Evolutionary conservation across 2,113 vertebrate genomes (phyloP), one percentile per base, ranked within the genome.

Genomic region (Callaeas wilsoni): DNA sequence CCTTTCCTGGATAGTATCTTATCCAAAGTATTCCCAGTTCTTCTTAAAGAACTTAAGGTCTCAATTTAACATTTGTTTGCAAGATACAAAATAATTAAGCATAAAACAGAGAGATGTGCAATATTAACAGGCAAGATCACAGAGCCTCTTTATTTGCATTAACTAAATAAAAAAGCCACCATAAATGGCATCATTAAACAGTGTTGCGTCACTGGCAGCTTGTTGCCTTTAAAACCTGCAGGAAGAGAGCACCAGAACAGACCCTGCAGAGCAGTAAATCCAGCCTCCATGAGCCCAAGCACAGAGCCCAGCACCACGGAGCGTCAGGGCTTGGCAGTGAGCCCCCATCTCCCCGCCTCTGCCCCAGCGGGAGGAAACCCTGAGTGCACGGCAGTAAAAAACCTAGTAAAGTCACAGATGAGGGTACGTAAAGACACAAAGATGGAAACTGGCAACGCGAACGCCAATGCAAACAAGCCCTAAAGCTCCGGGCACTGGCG

Each of bases 311-410:
- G 63, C 4, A 2, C 3, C 39, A 2, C 3, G 1, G 55, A 46
- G 50, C 0, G 0, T 0, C 44, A 1, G 20, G 42, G 6, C 25
- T 25, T 1, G 33, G 17, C 2, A 1, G 1, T 0, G 50, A 73
- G 12, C 5, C 23, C 22, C 49, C 7, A 0, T 35, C 5, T 2
- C 47, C 19, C 23, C 57, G 20, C 7, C 67, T 23, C 71, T 18
- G 81, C 37, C 14, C 50, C 2, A 2, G 14, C 0, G 17, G 12
- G 11, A 22, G 65, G 19, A 15, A 59, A 30, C 29, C 11, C 81
- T 2, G 76, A 9, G 42, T 0, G 39, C 2, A 1, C 0, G 25
- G 57, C 85, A 8, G 12, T 16, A 11, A 41, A 49, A 76, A 65
- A 18, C 4, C 69, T 1, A 30, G 33, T n/a, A 14, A 82, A 87